Conservation (phyloP, 1,140 invertebrate species). For the Tribolium madens region DNA sequence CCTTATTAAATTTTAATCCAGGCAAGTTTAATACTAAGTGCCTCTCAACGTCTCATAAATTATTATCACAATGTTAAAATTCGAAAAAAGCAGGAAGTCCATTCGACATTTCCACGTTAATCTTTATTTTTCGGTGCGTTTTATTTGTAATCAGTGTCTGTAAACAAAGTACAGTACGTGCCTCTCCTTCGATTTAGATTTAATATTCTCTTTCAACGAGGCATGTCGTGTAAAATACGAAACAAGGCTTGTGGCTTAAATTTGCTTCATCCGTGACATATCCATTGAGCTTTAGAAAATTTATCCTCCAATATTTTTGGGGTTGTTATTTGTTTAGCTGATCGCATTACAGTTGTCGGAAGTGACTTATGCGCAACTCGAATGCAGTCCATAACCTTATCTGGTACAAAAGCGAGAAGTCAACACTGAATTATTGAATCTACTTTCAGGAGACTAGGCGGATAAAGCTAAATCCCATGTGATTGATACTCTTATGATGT, state of each 20-base stretch:
- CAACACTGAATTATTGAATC: slow-evolving; percentile 58
- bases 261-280: not conserved
- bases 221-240: slow-evolving; percentile 1
- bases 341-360: slow-evolving; percentile 18
- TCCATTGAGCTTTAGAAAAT: not conserved
- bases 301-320: not conserved
- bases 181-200: not conserved
- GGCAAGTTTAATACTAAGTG: not conserved
- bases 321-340: not conserved
- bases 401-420: slow-evolving; percentile 52
- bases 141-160: too few species aligned
- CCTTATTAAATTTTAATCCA: not conserved
- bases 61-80: not conserved
- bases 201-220: slow-evolving; percentile 6
- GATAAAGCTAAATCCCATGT: slow-evolving; percentile 56
- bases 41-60: not conserved
- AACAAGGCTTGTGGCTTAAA: not conserved
- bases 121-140: too few species aligned
- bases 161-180: too few species aligned
- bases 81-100: not conserved
- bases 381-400: slow-evolving; percentile 33
- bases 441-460: slow-evolving; percentile 52
- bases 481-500: slow-evolving; percentile 58
- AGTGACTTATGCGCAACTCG: slow-evolving; percentile 20
- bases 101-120: not conserved